Evolutionary conservation across 2,797 vertebrate species (phyloP).

Genomic region (Tolypeutes matacus): DNA sequence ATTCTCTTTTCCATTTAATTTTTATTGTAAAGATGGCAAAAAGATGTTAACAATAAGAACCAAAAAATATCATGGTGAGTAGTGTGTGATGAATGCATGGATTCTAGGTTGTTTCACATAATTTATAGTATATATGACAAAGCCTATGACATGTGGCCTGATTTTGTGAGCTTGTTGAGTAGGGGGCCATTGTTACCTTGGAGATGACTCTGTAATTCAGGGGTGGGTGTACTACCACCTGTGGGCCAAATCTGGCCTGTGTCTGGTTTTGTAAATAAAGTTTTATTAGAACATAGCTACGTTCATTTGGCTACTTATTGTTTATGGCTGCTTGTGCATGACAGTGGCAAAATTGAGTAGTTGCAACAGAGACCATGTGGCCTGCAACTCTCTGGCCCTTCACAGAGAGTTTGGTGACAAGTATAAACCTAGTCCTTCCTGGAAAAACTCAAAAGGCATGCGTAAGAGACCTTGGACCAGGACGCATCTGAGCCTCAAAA

Average conservation of each 20-base stretch:
- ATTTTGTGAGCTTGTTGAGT: not conserved
- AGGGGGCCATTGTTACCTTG: not conserved
- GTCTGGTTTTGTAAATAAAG: constrained; percentile 8
- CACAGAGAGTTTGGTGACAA: not conserved
- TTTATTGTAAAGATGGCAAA: constrained; percentile 1
- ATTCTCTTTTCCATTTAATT: not conserved
- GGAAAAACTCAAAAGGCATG: not conserved
- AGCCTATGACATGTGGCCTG: not conserved
- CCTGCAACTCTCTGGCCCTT: not conserved
- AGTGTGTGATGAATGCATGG: not conserved
- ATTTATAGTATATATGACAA: not conserved
- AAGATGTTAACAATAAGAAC: not conserved
- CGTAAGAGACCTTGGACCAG: not conserved
- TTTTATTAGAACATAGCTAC: not conserved
- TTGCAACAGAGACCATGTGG: not conserved
- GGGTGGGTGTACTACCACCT: not conserved
- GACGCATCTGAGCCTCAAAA: not conserved
- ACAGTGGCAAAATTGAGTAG: not conserved
- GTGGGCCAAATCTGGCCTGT: not conserved
- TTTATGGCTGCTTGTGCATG: not conserved
- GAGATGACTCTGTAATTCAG: not conserved
- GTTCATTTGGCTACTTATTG: not conserved
- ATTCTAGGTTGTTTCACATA: not conserved
- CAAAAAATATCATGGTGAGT: not conserved
- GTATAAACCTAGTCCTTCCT: not conserved